Evolutionary conservation across 2,888 invertebrate genomes (phyloP), one percentile per base, ranked within the genome.

Genomic region (Cephus sareptanus): DNA sequence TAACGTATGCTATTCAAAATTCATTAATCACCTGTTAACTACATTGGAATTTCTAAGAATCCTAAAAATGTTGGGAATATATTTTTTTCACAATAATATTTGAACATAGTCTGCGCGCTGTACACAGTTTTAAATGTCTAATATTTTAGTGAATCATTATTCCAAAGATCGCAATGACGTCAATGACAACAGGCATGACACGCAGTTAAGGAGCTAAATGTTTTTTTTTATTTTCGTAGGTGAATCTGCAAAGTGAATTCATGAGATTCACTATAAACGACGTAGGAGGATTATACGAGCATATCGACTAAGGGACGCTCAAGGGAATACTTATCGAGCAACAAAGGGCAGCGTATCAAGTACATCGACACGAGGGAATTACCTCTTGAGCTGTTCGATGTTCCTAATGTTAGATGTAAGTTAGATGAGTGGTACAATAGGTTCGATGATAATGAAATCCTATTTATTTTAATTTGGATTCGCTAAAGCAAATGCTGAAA

Each of bases 371-470:
- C 34, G 56, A 75, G 71, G 56, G 74, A 69, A 33, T 71, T 31
- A 1, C 23, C 71, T 71, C 31, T 71, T 23, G 56, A 76, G 79
- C 76, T 71, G 73, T 77, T 80, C 76, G 80, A 80, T 80, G 79
- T 12, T 35, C 35, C 35, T 35, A 12, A 12, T 12, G 11, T 12
- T 12, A 1, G 12, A 35, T 12, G 35, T 3, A 12, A 12, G 12
- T 35, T 35, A 3, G 35, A 12, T 34, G 37, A 76, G 78, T 75
- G 71, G 74, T 77, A 33, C 33, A 33, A 33, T 33, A 75, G 77
- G 74, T 81, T 80, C 76, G 80, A 80, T 80, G 79, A 80, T 79
- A 83, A 82, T 77, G 79, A 83, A 77, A 81, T 81, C 79, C 79
- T 79, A 83, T 83, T 83, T 79, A 78, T 34, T 34, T 34, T 11